phyloP scores from a whole-genome alignment of 1,140 invertebrate genomes.

The Araneus ventricosus region DNA sequence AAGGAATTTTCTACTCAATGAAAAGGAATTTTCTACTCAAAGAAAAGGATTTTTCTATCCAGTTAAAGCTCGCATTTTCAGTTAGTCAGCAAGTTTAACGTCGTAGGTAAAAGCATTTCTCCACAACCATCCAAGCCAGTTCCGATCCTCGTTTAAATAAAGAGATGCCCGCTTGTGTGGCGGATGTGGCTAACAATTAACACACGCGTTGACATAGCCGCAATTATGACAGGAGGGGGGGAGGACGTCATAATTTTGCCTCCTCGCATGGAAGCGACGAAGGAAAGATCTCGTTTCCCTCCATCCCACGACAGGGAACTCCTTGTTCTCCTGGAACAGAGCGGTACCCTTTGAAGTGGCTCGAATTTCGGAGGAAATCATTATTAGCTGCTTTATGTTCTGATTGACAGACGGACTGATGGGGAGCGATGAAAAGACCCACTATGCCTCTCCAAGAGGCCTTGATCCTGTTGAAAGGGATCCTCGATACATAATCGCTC shows the following conservation, averaged over 20 bases:
- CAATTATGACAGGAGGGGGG: constrained; percentile 6
- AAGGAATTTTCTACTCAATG: too few species aligned
- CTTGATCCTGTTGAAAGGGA: constrained; percentile 18
- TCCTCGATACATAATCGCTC: constrained; percentile 10
- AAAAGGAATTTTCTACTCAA: too few species aligned
- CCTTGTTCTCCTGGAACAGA: neutral
- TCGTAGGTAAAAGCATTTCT: neutral
- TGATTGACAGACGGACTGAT: constrained; percentile 68
- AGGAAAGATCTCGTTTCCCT: neutral
- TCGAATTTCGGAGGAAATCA: constrained; percentile 59
- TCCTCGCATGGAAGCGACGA: neutral
- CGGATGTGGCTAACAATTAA: constrained; percentile 25
- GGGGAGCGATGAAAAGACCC: constrained; percentile 45
- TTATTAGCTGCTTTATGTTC: constrained; percentile 62
- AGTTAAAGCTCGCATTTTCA: too few species aligned
- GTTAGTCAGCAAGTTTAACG: too few species aligned
- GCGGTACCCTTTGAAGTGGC: constrained; percentile 44
- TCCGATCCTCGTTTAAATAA: constrained; percentile 27
- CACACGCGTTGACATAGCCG: constrained; percentile 27
- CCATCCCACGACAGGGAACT: neutral
- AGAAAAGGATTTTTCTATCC: too few species aligned
- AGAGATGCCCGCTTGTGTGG: neutral
- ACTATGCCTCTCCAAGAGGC: constrained; percentile 10
- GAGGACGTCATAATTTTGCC: constrained; percentile 12
- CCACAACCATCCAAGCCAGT: neutral